Conservation (phyloP, 2,113 vertebrate genomes). For the Morone chrysops region DNA sequence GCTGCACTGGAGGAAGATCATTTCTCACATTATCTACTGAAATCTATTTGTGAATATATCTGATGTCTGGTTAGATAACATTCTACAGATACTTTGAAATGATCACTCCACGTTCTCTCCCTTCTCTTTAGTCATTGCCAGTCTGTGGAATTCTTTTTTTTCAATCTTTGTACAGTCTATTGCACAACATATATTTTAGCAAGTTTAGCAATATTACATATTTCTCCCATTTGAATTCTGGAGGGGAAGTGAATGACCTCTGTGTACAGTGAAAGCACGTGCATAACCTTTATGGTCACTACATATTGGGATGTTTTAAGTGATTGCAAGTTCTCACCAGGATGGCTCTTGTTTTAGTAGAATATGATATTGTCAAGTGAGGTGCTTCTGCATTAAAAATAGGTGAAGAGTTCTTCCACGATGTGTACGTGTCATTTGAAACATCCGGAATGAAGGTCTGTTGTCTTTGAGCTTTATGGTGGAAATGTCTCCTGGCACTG, state of each 20-base stretch:
- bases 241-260: neutral
- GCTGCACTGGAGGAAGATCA: neutral
- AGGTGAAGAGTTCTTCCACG: neutral
- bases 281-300: neutral
- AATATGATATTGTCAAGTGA: neutral
- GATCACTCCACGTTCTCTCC: no score
- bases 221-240: neutral
- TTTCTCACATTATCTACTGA: neutral
- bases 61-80: no score
- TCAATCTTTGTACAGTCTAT: no score
- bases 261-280: neutral
- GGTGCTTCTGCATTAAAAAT: neutral
- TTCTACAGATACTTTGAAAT: neutral
- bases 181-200: neutral
- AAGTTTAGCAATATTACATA: neutral
- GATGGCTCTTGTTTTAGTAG: neutral
- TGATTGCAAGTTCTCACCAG: neutral
- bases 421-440: conserved; percentile 12
- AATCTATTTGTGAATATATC: neutral
- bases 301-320: neutral
- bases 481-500: conserved; percentile 52
- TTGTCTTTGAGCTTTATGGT: conserved; percentile 24
- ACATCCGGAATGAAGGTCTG: conserved; percentile 44
- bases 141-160: no score
- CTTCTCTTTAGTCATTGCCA: neutral